Evolutionary conservation across 2,113 vertebrate genomes (phyloP), one percentile per base, ranked within the genome.

Genomic region (Synchiropus splendidus): DNA sequence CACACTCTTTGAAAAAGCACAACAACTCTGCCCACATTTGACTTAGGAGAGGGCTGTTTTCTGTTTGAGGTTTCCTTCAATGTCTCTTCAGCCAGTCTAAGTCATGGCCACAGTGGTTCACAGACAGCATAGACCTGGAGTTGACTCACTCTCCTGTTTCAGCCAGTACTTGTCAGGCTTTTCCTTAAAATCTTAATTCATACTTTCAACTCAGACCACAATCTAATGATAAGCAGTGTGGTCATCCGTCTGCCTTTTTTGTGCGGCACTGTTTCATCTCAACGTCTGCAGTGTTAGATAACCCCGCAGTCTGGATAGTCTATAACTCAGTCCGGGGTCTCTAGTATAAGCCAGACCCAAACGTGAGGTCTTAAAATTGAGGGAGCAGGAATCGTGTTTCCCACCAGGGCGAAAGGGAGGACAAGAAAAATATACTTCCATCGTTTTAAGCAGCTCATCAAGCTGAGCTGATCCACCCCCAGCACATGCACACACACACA

Each of bases 391-490:
- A 32, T 76, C 50, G 2, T 31, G 50, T 77, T 77, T 58, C 76
- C 37, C 33, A 58, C 45, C 16, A 51, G 52, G 58, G 52, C 39
- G 42, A 41, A 56, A 32, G 39, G 44, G 49, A 54, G 59, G 58
- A 71, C 67, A 79, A 78, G 68, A 73, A 85, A 77, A 78, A 76
- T 72, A 81, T 34, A 52, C 49, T 49, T 75, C 59, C 56, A 74
- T 81, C 66, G 72, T 59, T 69, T 54, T 12, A 43, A 35, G 47
- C 42, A 54, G 49, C 53, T 54, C 45, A 44, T 48, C 56, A 59
- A 36, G 42, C 48, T 12, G 30, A 36, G 45, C 55, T 45, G 16
- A 27, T 12, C 31, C 12, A 41, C n/a, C 12, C 38, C 0, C 27
- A 36, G 15, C 21, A 34, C 48, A 39, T 36, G n/a, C 47, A 27